These are phyloP conservation scores for Metopia argyrocephala DNA, from an alignment of 2,888 invertebrate species.

Conservation along the genomic window DNA sequence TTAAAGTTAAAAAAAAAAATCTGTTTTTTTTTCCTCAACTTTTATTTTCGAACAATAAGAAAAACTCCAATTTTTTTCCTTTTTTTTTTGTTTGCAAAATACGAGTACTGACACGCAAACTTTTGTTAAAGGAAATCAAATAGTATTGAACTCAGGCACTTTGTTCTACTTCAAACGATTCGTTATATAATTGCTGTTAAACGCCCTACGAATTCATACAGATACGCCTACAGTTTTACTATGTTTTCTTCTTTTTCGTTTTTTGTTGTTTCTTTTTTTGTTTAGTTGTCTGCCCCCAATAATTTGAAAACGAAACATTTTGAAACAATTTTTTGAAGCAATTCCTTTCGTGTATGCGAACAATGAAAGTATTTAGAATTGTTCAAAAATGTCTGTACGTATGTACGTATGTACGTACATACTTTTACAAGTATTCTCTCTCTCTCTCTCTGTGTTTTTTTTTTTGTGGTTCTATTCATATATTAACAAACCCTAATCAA, in stretches of 20 bases:
- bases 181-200: slow-evolving; percentile 55
- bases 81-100: not conserved
- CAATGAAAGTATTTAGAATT: slow-evolving; percentile 3
- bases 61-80: not conserved
- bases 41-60: slow-evolving; percentile 26
- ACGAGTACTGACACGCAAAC: slow-evolving; percentile 47
- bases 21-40: slow-evolving; percentile 29
- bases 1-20: not conserved
- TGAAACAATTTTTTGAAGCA: slow-evolving; percentile 35
- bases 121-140: slow-evolving; percentile 42
- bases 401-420: no score
- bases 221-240: slow-evolving; percentile 46
- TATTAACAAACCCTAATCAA: slow-evolving; percentile 53
- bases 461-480: slow-evolving; percentile 3
- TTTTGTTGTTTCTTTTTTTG: not conserved
- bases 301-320: slow-evolving; percentile 43
- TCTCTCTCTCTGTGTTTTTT: slow-evolving; percentile 1
- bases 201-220: slow-evolving; percentile 56
- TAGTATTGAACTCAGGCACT: slow-evolving; percentile 60
- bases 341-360: slow-evolving; percentile 12
- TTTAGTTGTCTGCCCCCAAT: not conserved
- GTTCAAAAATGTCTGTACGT: no score
- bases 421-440: no score
- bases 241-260: not conserved
- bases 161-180: slow-evolving; percentile 8